phyloP scores from a whole-genome alignment of 2,113 vertebrate species.

The Daboia siamensis region DNA sequence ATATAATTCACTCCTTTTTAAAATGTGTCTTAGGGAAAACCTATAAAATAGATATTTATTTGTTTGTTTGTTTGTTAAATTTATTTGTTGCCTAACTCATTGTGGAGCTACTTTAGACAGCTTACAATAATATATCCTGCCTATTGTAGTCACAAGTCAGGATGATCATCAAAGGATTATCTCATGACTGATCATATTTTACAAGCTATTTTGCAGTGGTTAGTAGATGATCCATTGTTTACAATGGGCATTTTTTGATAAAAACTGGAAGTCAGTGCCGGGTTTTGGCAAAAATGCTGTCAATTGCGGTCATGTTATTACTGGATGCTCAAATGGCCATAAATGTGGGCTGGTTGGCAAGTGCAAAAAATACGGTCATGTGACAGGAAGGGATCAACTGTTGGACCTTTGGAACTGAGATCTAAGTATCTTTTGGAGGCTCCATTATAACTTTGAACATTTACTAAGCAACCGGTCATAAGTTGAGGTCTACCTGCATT shows the following conservation, averaged over 20 bases:
- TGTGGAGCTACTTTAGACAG: background rate
- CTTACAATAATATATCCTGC: background rate
- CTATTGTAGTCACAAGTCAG: background rate
- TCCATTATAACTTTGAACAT: background rate
- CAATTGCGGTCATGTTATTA: background rate
- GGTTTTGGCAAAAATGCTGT: background rate
- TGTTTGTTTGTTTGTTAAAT: background rate
- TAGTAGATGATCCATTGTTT: background rate
- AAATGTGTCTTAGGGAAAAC: background rate
- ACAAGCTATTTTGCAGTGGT: background rate
- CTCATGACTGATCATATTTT: background rate
- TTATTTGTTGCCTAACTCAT: background rate
- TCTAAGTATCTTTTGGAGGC: background rate
- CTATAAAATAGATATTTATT: background rate
- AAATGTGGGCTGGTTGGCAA: too few species aligned
- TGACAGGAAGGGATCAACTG: background rate
- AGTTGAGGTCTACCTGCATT: background rate
- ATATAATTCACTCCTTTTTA: background rate
- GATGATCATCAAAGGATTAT: background rate
- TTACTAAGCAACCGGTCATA: background rate
- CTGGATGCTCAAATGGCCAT: background rate
- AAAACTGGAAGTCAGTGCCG: background rate
- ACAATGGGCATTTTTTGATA: background rate
- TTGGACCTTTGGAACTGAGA: background rate
- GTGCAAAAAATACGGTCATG: too few species aligned